These are phyloP conservation scores for Cheirogaleus medius DNA, from an alignment of 2,113 vertebrate genomes.

Conservation along the genomic window DNA sequence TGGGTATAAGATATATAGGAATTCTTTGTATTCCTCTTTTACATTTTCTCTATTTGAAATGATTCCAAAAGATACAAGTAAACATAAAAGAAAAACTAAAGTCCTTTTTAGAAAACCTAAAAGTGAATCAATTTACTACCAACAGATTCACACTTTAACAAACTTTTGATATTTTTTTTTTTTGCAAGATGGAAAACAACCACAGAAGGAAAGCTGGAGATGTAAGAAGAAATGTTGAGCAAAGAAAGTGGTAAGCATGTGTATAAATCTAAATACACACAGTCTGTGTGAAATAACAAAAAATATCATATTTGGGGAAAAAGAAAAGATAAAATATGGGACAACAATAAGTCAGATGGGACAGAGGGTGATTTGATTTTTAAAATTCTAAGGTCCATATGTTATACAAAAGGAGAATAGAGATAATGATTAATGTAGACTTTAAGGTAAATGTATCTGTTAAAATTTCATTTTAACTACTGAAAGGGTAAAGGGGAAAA, in stretches of 20 bases:
- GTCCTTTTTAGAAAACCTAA: background rate
- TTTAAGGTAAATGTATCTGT: background rate
- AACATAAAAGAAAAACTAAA: slow-evolving; percentile 9
- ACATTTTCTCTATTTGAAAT: background rate
- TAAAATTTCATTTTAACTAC: background rate
- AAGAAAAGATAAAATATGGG: background rate
- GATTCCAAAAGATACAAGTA: background rate
- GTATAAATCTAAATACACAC: background rate
- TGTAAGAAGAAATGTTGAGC: background rate
- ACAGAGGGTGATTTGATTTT: background rate
- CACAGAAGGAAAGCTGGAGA: background rate
- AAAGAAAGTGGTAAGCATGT: background rate
- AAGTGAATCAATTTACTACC: background rate
- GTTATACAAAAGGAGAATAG: background rate
- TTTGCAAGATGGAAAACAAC: background rate
- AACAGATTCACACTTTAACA: background rate
- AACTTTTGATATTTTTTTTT: background rate
- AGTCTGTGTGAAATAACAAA: background rate
- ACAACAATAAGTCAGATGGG: background rate
- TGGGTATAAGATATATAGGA: background rate
- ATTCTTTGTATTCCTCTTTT: background rate
- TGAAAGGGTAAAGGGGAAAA: background rate
- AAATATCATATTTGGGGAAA: background rate
- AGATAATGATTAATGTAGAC: background rate
- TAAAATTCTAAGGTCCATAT: background rate